Percentiles rank a stretch among this genome's conserved stretches.
These are phyloP conservation scores for Ophioderma brevispina DNA, from an alignment of 35 echinoderm and acorn worm species.

Conservation along the genomic window DNA sequence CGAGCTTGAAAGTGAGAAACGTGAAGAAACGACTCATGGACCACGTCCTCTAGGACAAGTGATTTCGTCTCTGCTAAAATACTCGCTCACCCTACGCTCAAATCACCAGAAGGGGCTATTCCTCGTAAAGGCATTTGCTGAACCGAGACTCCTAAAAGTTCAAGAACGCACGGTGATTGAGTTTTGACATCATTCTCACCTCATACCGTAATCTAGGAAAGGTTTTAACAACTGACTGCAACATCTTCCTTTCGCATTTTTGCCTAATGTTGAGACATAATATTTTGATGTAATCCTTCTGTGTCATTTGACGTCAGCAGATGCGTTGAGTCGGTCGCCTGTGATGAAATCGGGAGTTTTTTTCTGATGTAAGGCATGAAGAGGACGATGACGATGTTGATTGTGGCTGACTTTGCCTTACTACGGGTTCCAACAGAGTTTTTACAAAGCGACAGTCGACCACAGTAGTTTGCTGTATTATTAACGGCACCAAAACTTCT, in stretches of 20 bases:
- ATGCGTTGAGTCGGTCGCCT: too few relatives aligned
- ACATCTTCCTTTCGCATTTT: too few relatives aligned
- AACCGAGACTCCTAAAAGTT: conserved; percentile 60
- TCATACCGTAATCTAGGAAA: conserved; percentile 57
- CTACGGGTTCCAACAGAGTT: background rate
- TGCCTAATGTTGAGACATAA: too few relatives aligned
- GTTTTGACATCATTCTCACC: conserved; percentile 58
- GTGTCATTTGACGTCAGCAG: too few relatives aligned
- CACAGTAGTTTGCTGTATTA: conserved; percentile 38
- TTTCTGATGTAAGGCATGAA: too few relatives aligned
- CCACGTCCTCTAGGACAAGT: background rate
- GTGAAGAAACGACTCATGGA: conserved; percentile 25
- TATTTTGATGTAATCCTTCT: too few relatives aligned
- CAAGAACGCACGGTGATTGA: conserved; percentile 67
- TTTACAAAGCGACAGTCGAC: conserved; percentile 57
- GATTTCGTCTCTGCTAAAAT: background rate
- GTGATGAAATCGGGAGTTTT: too few relatives aligned
- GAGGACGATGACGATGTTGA: too few relatives aligned
- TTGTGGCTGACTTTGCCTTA: too few relatives aligned
- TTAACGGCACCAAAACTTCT: conserved; percentile 68
- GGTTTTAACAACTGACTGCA: conserved; percentile 14
- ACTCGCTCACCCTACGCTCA: conserved; percentile 29
- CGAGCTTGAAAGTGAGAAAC: conserved; percentile 59
- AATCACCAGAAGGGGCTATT: conserved; percentile 64
- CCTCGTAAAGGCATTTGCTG: conserved; percentile 68